A percentile compares a stretch with the other conserved stretches of the same genome.
Conservation (phyloP, 2,888 invertebrate genomes). For the Dastarcus helophoroides region DNA sequence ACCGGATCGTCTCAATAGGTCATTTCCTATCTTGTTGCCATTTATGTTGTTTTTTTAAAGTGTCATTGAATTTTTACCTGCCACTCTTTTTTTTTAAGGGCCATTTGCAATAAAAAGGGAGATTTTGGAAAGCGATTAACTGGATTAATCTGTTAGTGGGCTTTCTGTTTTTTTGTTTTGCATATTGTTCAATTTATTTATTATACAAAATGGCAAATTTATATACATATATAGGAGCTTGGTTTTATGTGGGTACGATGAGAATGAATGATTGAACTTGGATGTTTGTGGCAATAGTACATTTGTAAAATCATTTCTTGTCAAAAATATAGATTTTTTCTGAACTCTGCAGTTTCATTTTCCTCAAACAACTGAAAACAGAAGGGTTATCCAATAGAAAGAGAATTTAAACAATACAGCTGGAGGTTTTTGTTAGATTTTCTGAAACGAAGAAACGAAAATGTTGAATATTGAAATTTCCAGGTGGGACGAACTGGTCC, state of each 20-base stretch:
- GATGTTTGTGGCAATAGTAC: constrained; percentile 38
- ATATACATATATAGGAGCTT: constrained; percentile 38
- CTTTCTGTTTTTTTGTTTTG: constrained; percentile 32
- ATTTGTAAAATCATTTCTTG: constrained; percentile 46
- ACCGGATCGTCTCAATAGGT: constrained; percentile 2
- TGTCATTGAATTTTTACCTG: constrained; percentile 16
- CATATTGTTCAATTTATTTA: constrained; percentile 34
- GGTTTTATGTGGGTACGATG: constrained; percentile 41
- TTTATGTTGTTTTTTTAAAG: constrained; percentile 5
- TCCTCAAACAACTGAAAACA: too few species aligned
- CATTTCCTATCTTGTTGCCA: constrained; percentile 13
- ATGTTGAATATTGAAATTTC: too few species aligned
- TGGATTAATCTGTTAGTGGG: constrained; percentile 20
- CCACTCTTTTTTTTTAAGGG: constrained; percentile 18
- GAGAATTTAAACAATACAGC: too few species aligned
- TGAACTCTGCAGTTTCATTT: constrained; percentile 18
- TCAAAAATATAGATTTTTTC: constrained; percentile 44
- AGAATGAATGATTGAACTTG: constrained; percentile 27
- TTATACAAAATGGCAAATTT: constrained; percentile 38
- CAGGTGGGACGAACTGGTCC: too few species aligned
- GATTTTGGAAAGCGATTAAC: constrained; percentile 22
- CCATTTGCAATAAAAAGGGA: constrained; percentile 23
- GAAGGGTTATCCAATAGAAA: too few species aligned
- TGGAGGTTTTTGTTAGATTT: too few species aligned
- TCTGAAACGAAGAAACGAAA: too few species aligned